Percentiles rank a stretch among this genome's conserved stretches.
These are phyloP conservation scores for Cydia pomonella DNA, from an alignment of 1,140 invertebrate genomes.

Conservation along the genomic window DNA sequence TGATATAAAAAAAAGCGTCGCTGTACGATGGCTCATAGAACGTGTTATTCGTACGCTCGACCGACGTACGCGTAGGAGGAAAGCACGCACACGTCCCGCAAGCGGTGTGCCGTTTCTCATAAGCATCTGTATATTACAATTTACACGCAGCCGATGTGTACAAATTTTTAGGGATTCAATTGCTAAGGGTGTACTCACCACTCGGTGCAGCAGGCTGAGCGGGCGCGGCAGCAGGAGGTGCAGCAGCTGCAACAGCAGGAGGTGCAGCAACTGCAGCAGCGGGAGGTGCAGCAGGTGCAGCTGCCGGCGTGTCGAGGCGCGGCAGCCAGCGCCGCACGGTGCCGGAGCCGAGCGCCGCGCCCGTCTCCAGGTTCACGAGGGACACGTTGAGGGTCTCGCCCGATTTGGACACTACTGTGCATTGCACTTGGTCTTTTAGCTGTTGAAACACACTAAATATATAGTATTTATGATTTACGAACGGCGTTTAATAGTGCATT, in stretches of 20 bases:
- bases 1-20: too few species aligned
- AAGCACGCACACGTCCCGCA: too few species aligned
- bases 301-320: slow-evolving; percentile 40
- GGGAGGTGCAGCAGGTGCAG: background rate
- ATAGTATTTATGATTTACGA: slow-evolving; percentile 35
- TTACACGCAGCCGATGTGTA: too few species aligned
- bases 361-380: slow-evolving; percentile 44
- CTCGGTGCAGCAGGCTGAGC: background rate
- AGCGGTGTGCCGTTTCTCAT: too few species aligned
- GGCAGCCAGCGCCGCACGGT: slow-evolving; percentile 56
- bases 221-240: background rate
- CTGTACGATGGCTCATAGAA: too few species aligned
- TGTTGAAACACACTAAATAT: slow-evolving; percentile 37
- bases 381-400: slow-evolving; percentile 43
- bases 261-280: background rate
- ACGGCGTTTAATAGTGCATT: too few species aligned
- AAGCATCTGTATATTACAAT: too few species aligned
- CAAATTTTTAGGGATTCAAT: too few species aligned
- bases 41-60: too few species aligned
- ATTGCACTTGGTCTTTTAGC: slow-evolving; percentile 41
- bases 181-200: slow-evolving; percentile 6
- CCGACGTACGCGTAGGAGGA: too few species aligned
- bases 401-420: slow-evolving; percentile 42
- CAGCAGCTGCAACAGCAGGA: background rate
- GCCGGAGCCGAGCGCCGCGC: slow-evolving; percentile 42